phyloP scores from a whole-genome alignment of 64 coral and sea anemone genomes.

The Actinia tenebrosa region DNA sequence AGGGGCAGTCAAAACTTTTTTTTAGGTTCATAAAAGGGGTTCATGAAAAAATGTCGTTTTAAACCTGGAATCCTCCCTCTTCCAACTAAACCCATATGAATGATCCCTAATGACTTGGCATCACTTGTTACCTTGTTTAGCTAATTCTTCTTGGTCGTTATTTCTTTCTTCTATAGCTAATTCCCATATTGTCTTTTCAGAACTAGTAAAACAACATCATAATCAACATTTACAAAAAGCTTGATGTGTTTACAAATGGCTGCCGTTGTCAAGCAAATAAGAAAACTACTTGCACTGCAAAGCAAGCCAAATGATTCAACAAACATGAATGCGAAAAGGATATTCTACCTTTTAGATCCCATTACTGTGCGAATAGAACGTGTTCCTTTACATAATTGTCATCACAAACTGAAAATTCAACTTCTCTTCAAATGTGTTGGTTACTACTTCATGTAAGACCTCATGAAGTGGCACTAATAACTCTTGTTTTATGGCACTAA shows the following conservation, averaged over 20 bases:
- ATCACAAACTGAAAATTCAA: background rate
- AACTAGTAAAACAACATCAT: conserved; percentile 17
- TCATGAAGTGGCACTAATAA: too few relatives aligned
- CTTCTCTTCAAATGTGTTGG: background rate
- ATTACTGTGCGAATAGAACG: background rate
- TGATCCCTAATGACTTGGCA: too few relatives aligned
- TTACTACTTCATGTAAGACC: too few relatives aligned
- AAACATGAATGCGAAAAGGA: background rate
- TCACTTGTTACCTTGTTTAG: conserved; percentile 10
- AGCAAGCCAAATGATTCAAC: background rate
- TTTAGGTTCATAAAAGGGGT: too few relatives aligned
- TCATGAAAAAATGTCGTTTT: too few relatives aligned
- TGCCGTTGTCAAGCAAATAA: conserved; percentile 21
- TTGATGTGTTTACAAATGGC: conserved; percentile 4
- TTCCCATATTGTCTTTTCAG: conserved; percentile 89
- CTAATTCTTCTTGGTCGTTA: background rate
- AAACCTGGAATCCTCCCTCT: background rate
- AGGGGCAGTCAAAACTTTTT: too few relatives aligned
- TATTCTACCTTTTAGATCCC: conserved; percentile 8
- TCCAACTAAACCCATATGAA: background rate
- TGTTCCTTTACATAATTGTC: background rate
- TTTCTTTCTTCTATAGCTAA: conserved; percentile 80
- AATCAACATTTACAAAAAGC: background rate
- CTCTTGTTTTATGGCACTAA: too few relatives aligned
- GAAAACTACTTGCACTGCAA: background rate